Conservation (phyloP, 2,113 vertebrate species). For the Phoxinus phoxinus region DNA sequence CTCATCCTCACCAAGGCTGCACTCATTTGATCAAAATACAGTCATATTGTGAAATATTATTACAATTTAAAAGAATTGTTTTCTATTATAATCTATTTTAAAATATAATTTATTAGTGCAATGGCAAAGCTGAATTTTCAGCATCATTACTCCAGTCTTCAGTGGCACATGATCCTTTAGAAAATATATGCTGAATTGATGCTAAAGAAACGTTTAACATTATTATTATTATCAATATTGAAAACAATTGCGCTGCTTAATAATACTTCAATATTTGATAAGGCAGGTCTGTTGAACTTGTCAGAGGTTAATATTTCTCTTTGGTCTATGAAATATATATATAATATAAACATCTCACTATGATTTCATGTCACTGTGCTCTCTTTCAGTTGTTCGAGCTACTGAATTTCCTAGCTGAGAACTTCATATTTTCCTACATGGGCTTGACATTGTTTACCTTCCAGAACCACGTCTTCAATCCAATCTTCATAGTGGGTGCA, state of each 20-base stretch:
- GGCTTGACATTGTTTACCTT: conserved; percentile 96
- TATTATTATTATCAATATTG: background rate
- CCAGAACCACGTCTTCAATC: conserved; percentile 94
- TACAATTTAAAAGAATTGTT: background rate
- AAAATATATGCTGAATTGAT: no score
- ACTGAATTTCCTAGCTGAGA: conserved; percentile 98
- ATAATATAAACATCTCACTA: background rate
- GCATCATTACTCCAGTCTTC: background rate
- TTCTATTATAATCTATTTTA: background rate
- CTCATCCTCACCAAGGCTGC: background rate
- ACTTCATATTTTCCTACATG: conserved; percentile 99
- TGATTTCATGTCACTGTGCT: conserved; percentile 26
- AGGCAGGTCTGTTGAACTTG: background rate
- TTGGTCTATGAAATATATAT: background rate
- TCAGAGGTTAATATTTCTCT: background rate
- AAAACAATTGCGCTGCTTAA: background rate
- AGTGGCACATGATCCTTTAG: background rate
- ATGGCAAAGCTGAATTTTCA: background rate
- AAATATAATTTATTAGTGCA: background rate
- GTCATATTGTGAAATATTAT: background rate
- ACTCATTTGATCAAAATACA: background rate
- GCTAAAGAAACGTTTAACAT: background rate
- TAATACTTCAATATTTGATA: background rate
- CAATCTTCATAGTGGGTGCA: conserved; percentile 90
- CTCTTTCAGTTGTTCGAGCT: conserved; percentile 90